phyloP scores from a whole-genome alignment of 2,113 vertebrate species.

The Axis porcinus region DNA sequence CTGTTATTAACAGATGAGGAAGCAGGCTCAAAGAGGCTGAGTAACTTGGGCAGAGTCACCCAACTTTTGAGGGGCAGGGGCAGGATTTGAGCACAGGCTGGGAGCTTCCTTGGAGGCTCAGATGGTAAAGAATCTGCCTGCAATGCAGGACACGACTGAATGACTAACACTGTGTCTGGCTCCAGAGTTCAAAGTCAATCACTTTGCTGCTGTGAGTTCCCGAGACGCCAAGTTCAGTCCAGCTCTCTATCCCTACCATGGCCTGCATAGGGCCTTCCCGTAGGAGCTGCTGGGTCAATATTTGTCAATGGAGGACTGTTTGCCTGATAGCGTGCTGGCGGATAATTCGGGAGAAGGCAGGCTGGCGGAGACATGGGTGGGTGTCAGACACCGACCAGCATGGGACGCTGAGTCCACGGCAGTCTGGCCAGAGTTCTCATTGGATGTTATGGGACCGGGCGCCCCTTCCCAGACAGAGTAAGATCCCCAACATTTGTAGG shows the following conservation, averaged over 20 bases:
- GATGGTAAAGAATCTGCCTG: neutral
- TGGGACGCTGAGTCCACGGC: accelerated
- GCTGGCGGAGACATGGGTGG: neutral
- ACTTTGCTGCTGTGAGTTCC: neutral
- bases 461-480: neutral
- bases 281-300: accelerated
- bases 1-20: neutral
- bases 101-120: neutral
- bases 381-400: neutral
- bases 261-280: neutral
- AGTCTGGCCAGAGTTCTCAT: neutral
- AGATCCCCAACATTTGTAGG: neutral
- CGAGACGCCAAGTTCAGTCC: neutral
- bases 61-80: neutral
- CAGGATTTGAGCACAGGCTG: neutral
- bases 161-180: accelerated
- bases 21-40: neutral
- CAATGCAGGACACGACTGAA: neutral
- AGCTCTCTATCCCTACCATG: neutral
- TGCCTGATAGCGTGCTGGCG: accelerated
- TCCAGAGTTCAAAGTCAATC: neutral
- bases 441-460: neutral
- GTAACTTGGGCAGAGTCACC: neutral
- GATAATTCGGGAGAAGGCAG: accelerated
- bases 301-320: neutral